Base-by-base conservation (phyloP, 1,140 invertebrate genomes). In the Ladona fulva region DNA sequence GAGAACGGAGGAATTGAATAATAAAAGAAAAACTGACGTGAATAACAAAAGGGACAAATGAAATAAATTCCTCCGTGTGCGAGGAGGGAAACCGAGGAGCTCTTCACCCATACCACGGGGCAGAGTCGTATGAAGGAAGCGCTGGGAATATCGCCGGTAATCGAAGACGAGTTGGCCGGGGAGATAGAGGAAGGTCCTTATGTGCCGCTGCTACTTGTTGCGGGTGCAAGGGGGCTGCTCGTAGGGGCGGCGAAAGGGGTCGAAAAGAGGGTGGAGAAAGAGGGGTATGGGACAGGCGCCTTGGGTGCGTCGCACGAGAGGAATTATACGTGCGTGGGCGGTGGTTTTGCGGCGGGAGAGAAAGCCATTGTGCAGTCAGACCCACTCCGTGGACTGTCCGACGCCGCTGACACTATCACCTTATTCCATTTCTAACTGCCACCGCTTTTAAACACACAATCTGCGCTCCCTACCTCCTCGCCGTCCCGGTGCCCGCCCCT, bases 381-480 rank as follows among this genome's bases (percentile, higher is more conserved):
- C 52, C 52, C 52, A 66, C 52, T 66, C 52, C 52, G 52, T 19
- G 52, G n/a, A 22, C 16, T 66, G 14, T 66, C 52, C 52, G 52
- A 66, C 52, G 52, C 52, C 12, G 52, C 16, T 66, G 52, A 66
- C 52, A 66, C 52, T 66, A 66, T 66, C 52, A 66, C 52, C 52
- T 66, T 66, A 66, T 66, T 66, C 52, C 52, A 66, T 66, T 66
- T 66, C 52, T 66, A 66, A 66, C 52, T 66, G 52, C 52, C 52
- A 66, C 52, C 52, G 52, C 52, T 66, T 66, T 66, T 66, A 66
- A 66, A 66, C 52, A 66, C 52, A 66, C 52, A 66, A 66, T 66
- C 52, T 22, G 52, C 52, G 14, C 52, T 66, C n/a, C 12, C 44
- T n/a, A n/a, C n/a, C n/a, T n/a, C n/a, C n/a, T n/a, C n/a, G n/a